Base-by-base conservation (phyloP, 2,888 invertebrate genomes). In the Drepana falcataria region DNA sequence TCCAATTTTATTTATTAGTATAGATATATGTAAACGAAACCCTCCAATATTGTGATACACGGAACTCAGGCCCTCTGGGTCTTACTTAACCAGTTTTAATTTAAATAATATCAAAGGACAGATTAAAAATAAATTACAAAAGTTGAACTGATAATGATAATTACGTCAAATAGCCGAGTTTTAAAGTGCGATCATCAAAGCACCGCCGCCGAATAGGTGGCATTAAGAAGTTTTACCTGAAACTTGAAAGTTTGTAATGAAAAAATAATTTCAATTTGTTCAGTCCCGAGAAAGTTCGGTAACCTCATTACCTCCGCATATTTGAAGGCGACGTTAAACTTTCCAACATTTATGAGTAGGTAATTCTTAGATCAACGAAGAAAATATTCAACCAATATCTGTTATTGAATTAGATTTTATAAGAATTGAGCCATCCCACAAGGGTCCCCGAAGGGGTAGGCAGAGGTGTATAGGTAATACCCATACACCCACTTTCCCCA, bases 241-340 rank as follows among this genome's bases (percentile, higher is more conserved):
- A 77, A 75, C 72, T 75, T 69, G 59, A 59, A 71, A 79, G 69
- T 80, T 77, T 65, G 75, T 87, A 89, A 89, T 89, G 89, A 90
- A 90, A 89, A 89, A 90, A 88, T 89, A 87, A 90, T 89, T 89
- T 88, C 87, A 88, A 87, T 89, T 89, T 83, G 77, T 66, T 66
- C 77, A 79, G 77, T 81, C 79, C 66, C 62, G 69, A 63, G 64
- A 69, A 76, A 71, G 73, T 75, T 75, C 59, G 69, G 60, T 79
- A 78, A 81, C 80, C 73, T 81, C 81, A 81, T 87, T 86, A 86
- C 86, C 85, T 85, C 70, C 75, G 81, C 83, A 79, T 86, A 79
- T 79, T 85, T 81, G 79, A 81, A 70, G 71, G 77, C 68, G 79
- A 79, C 81, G 77, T 74, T 80, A 75, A 79, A 75, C 68, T 73